Evolutionary conservation across 2,797 vertebrate genomes (phyloP), one percentile per base, ranked within the genome.

Genomic region (Cossypha dichroa): DNA sequence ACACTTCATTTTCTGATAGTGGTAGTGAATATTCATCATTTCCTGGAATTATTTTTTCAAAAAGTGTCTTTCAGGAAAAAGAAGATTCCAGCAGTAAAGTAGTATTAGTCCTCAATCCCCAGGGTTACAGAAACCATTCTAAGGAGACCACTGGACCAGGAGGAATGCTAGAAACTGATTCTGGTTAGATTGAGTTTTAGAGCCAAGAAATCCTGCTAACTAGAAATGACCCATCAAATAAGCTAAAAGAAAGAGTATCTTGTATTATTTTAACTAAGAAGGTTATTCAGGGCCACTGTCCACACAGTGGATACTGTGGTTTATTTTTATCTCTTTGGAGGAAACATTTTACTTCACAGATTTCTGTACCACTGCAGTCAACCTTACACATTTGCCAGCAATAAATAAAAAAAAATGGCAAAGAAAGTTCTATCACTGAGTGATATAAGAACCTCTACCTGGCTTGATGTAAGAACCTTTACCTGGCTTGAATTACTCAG

Each of bases 1-100:
- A 7, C 96, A 94, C 94, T 99, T 99, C 97, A 99, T 97, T 89
- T 98, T 98, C 73, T 98, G 97, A 56, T 99, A 99, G 94, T 99
- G 98, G 5, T 98, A 95, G 2, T 99, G 98, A 93, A 99, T 91
- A 91, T 99, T 99, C 80, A 98, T 94, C 70, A 99, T 78, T 93
- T 99, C 99, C 99, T 99, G 73, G 86, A 90, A 72, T 64, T 18
- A 54, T 46, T 36, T 22, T 0, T 19, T 23, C 5, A 52, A 70
- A 4, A 41, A 48, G 15, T 8, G 12, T 19, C 2, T 76, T 67
- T 72, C 36, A 54, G 45, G 9, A 10, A 63, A 69, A 54, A 80
- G 15, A 25, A 11, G 1, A 76, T 22, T 77, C 5, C 51, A 88
- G 19, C 16, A 83, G 33, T 45, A 85, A 87, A 90, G 13, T 26